Evolutionary conservation across 2,113 vertebrate species (phyloP).

Genomic region (Corythornis madagascariensis): DNA sequence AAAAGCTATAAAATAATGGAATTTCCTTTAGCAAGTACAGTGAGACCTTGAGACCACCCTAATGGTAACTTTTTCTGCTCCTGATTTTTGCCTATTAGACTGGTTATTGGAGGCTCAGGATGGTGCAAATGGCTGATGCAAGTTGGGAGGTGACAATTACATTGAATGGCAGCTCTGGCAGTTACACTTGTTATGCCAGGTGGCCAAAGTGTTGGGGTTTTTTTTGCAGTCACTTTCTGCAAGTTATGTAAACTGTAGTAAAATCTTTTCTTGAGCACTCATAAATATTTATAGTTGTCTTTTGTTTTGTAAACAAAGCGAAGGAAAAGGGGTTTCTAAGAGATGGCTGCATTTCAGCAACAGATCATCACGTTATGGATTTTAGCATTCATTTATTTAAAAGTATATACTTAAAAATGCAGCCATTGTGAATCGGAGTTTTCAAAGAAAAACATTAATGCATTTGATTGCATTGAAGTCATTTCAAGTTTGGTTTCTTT

Average conservation of each 20-base stretch:
- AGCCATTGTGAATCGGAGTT: not conserved
- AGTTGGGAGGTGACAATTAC: not conserved
- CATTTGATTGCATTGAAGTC: not conserved
- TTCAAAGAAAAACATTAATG: not conserved
- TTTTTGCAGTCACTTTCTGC: not conserved
- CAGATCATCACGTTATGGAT: not conserved
- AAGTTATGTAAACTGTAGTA: not conserved
- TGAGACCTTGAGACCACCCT: no score
- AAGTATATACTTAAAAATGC: not conserved
- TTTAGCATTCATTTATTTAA: not conserved
- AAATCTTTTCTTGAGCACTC: not conserved
- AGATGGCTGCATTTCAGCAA: not conserved
- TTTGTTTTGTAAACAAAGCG: not conserved
- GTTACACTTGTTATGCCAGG: not conserved
- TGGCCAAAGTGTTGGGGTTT: not conserved
- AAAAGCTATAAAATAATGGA: not conserved
- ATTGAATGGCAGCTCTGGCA: not conserved
- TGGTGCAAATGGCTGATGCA: not conserved
- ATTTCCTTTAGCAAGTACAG: not conserved
- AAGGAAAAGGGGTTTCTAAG: not conserved
- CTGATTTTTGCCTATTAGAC: not conserved
- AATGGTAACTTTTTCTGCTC: not conserved
- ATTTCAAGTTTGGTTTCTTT: not conserved
- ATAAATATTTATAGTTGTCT: not conserved
- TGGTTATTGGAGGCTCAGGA: not conserved